Evolutionary conservation across 2,113 vertebrate species (phyloP).

Genomic region (Nicator chloris): DNA sequence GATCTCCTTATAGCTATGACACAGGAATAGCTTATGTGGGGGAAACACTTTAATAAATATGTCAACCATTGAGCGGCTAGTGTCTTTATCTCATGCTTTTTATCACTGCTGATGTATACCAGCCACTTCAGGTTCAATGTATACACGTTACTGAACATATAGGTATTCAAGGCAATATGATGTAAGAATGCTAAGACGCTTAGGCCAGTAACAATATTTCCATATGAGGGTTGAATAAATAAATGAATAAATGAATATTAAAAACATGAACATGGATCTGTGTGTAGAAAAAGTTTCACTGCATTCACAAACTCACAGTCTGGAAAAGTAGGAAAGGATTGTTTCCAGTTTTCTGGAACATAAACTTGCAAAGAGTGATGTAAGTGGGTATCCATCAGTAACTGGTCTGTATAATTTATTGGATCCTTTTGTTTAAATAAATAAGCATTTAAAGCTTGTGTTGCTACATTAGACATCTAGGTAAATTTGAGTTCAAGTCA

Average conservation of each 20-base stretch:
- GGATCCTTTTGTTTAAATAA: neutral
- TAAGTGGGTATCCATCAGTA: neutral
- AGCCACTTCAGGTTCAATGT: neutral
- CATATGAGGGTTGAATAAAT: neutral
- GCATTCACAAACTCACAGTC: neutral
- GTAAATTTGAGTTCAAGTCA: neutral
- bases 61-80: neutral
- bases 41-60: neutral
- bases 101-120: neutral
- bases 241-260: neutral
- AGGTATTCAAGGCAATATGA: neutral
- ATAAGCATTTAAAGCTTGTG: neutral
- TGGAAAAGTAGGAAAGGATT: neutral
- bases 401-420: neutral
- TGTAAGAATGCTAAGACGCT: neutral
- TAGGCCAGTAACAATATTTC: neutral
- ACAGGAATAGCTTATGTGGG: neutral
- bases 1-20: neutral
- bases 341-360: neutral
- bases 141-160: neutral
- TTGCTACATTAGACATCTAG: neutral
- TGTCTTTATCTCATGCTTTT: neutral
- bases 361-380: neutral
- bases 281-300: neutral
- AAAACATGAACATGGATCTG: neutral